phyloP scores from a whole-genome alignment of 1,140 invertebrate genomes.

The Heliconius hermathena region DNA sequence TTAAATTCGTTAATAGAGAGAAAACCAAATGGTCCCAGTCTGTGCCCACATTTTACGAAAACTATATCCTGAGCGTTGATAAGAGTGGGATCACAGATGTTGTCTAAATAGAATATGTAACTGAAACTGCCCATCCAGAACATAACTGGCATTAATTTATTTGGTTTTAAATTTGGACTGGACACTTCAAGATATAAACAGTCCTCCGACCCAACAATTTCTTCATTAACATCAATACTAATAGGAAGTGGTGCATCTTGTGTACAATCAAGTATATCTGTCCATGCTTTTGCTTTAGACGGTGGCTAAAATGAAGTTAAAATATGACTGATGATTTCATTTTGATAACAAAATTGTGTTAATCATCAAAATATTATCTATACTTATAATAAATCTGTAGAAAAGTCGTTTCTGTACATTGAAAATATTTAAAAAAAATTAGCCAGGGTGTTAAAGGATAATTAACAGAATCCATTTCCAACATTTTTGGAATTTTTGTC shows the following conservation, averaged over 20 bases:
- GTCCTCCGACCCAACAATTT: conserved; percentile 61
- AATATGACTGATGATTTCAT: background rate
- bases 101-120: conserved; percentile 52
- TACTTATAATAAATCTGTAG: too few relatives aligned
- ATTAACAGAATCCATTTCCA: too few relatives aligned
- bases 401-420: too few relatives aligned
- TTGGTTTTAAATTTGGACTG: conserved; percentile 55
- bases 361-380: background rate
- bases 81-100: conserved; percentile 53
- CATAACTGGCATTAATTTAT: conserved; percentile 68
- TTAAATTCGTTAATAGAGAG: conserved; percentile 66
- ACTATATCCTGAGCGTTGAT: conserved; percentile 62
- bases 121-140: conserved; percentile 67
- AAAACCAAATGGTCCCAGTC: conserved; percentile 71
- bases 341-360: background rate
- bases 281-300: conserved; percentile 53
- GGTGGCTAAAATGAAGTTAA: conserved; percentile 61
- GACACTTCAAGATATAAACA: conserved; percentile 68
- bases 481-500: too few relatives aligned
- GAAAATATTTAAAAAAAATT: too few relatives aligned
- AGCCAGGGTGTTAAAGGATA: too few relatives aligned
- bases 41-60: conserved; percentile 63
- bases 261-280: conserved; percentile 58
- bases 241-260: conserved; percentile 50
- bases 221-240: conserved; percentile 30